Conservation (phyloP, 2,888 invertebrate species). For the Monochamus alternatus region DNA sequence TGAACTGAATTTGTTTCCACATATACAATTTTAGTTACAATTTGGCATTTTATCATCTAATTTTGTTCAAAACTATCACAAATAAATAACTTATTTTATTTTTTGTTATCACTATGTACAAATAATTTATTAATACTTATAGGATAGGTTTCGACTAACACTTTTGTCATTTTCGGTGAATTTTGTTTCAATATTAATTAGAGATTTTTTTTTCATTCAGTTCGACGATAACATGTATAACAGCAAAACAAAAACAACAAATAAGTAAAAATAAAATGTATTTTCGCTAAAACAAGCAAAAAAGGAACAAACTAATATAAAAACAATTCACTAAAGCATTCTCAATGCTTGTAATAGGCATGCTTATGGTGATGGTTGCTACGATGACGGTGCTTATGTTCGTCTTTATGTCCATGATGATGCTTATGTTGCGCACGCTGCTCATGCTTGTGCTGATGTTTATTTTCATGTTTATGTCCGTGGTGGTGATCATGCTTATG, state of each 20-base stretch:
- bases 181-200: too few species aligned
- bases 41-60: too few species aligned
- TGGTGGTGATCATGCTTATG: conserved; percentile 54
- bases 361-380: conserved; percentile 34
- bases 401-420: conserved; percentile 43
- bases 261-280: conserved; percentile 22
- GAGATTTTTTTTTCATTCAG: too few species aligned
- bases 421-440: conserved; percentile 54
- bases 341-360: conserved; percentile 21
- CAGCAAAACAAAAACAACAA: not conserved
- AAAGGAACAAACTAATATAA: conserved; percentile 3
- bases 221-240: too few species aligned
- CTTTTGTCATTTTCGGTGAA: too few species aligned
- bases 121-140: too few species aligned
- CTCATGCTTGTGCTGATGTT: conserved; percentile 57
- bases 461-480: conserved; percentile 53
- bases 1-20: too few species aligned
- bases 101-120: too few species aligned
- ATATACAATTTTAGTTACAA: too few species aligned
- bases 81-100: too few species aligned
- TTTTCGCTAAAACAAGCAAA: not conserved
- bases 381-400: conserved; percentile 40
- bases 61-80: too few species aligned
- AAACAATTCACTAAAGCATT: not conserved
- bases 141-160: too few species aligned